These are phyloP conservation scores for Chelonus formosanus DNA, from an alignment of 2,888 invertebrate genomes.

Conservation along the genomic window DNA sequence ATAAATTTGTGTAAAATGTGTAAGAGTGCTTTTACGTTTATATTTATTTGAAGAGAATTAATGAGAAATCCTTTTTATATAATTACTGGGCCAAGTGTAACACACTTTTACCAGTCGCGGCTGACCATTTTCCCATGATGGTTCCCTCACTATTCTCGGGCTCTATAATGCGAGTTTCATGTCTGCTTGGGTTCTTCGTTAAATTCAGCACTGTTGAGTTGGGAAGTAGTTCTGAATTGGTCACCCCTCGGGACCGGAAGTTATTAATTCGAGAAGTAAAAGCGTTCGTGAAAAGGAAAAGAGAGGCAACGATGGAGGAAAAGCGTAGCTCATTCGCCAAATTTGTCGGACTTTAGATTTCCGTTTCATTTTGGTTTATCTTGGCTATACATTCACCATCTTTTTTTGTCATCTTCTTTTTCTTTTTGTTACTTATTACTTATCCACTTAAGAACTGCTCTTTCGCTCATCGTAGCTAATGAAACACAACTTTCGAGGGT, in stretches of 20 bases:
- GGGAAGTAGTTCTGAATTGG: slow-evolving; percentile 30
- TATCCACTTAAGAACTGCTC: slow-evolving; percentile 28
- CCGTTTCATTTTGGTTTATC: slow-evolving; percentile 12
- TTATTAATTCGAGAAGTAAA: slow-evolving; percentile 28
- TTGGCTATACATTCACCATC: neutral
- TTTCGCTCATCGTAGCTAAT: slow-evolving; percentile 27
- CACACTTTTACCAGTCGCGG: slow-evolving; percentile 23
- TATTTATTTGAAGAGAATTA: no score
- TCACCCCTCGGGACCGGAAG: slow-evolving; percentile 20
- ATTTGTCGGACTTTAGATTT: slow-evolving; percentile 8
- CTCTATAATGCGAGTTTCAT: slow-evolving; percentile 44
- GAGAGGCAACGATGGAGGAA: neutral
- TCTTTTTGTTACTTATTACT: slow-evolving; percentile 25
- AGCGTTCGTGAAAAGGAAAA: slow-evolving; percentile 4
- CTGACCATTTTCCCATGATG: slow-evolving; percentile 21
- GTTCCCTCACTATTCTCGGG: slow-evolving; percentile 32
- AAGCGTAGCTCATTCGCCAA: slow-evolving; percentile 12
- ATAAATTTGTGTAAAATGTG: no score
- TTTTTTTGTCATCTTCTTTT: slow-evolving; percentile 1
- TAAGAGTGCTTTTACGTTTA: no score
- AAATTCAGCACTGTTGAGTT: slow-evolving; percentile 20
- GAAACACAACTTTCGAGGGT: slow-evolving; percentile 21
- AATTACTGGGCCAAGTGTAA: slow-evolving; percentile 1
- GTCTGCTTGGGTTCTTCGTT: slow-evolving; percentile 30
- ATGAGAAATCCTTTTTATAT: slow-evolving; percentile 2